Base-by-base conservation (phyloP, 2,888 invertebrate genomes). In the Cotesia congregata region DNA sequence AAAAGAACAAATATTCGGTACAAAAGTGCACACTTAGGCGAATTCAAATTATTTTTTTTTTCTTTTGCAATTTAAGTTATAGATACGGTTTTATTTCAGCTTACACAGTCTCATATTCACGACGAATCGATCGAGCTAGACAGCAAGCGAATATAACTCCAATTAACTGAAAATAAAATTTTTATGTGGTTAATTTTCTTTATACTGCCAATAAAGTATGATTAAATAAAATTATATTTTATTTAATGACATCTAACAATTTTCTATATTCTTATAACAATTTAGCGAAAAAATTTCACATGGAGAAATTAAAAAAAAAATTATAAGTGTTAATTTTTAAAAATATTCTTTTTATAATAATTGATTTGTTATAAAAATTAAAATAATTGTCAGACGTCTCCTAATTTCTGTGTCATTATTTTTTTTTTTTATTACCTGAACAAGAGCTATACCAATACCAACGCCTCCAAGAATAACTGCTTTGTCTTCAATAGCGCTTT, bases 61-160 rank as follows among this genome's bases (percentile, higher is more conserved):
- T 77, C 74, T 59, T 50, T 77, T 71, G 17, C 6, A 1, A 69
- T 65, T 74, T 65, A 59, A 67, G 6, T 50, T 65, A 73, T 17
- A 59, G 38, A 74, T 70, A 77, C 61, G 20, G 38, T 77, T 80
- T 77, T 77, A 69, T 50, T 76, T 81, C 80, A 80, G 83, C 88
- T 92, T 94, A 94, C 85, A 94, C 94, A 69, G 95, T 95, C 91
- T 97, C 96, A 90, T 97, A 98, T 89, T 96, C 97, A 90, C 94
- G 95, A 88, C 96, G 95, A 88, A 98, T 97, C 83, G 97, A 96
- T 86, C 97, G 94, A 82, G 96, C 97, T 90, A 98, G 92, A 89
- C 96, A 96, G 91, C 98, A 98, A 41, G 98, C 96, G 89, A 97
- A 97, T 80, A 96, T 91, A 75, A 98, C 95, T 70, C 97, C 98